Evolutionary conservation across 2,888 invertebrate species (phyloP).

Genomic region (Falcaria lacertinaria): DNA sequence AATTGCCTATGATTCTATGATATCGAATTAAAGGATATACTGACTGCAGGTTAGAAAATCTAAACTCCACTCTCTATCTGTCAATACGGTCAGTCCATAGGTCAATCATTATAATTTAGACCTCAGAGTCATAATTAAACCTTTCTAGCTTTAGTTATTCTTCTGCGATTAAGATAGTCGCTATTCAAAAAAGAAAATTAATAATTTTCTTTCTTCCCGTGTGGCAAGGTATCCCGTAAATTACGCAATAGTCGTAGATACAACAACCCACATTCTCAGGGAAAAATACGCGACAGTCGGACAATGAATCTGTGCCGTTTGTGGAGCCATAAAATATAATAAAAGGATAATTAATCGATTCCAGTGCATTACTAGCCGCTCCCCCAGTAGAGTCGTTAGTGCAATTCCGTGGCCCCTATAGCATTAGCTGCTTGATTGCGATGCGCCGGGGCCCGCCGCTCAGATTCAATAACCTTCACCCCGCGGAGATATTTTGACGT

Average conservation of each 20-base stretch:
- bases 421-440: slow-evolving; percentile 65
- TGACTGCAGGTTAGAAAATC: too few species aligned
- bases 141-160: too few species aligned
- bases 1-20: too few species aligned
- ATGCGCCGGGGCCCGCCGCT: slow-evolving; percentile 28
- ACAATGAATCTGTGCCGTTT: slow-evolving; percentile 26
- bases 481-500: slow-evolving; percentile 68
- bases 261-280: slow-evolving; percentile 4
- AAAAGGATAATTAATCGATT: slow-evolving; percentile 77
- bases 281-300: slow-evolving; percentile 16
- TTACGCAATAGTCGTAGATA: not conserved
- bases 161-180: too few species aligned
- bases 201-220: not conserved
- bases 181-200: too few species aligned
- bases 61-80: too few species aligned
- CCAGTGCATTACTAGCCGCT: slow-evolving; percentile 63
- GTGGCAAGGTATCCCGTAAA: not conserved
- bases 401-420: slow-evolving; percentile 43
- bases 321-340: slow-evolving; percentile 71
- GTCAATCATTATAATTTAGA: too few species aligned
- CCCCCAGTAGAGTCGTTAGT: slow-evolving; percentile 48
- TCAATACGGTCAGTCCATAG: too few species aligned
- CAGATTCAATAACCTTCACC: slow-evolving; percentile 61
- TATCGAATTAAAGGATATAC: too few species aligned
- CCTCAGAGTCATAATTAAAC: too few species aligned